phyloP scores from a whole-genome alignment of 1,140 invertebrate genomes.

The Lepidurus apus region DNA sequence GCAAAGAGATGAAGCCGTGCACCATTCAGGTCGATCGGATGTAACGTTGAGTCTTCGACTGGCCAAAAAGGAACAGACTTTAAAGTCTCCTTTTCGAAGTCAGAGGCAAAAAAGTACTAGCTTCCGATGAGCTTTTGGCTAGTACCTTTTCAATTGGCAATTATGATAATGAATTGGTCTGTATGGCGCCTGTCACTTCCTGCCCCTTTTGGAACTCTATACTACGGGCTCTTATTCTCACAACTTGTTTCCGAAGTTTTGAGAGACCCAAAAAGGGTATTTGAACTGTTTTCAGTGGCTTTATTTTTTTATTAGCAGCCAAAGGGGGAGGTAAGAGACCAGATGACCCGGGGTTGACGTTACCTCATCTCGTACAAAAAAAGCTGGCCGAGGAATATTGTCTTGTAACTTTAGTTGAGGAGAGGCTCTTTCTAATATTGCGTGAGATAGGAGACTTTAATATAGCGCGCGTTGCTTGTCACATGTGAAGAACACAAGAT shows the following conservation, averaged over 20 bases:
- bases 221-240: neutral
- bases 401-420: neutral
- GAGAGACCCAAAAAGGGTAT: too few species aligned
- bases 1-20: neutral
- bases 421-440: neutral
- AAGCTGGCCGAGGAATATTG: too few species aligned
- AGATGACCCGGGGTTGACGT: too few species aligned
- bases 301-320: too few species aligned
- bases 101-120: neutral
- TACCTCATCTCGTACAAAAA: too few species aligned
- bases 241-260: too few species aligned
- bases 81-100: neutral
- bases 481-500: neutral
- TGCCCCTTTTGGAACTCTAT: neutral
- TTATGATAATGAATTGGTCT: constrained; percentile 22
- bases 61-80: neutral
- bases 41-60: too few species aligned
- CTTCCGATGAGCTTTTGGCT: neutral
- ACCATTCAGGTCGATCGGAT: too few species aligned
- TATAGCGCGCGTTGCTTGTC: neutral
- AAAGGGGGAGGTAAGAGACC: too few species aligned
- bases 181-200: constrained; percentile 16
- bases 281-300: too few species aligned
- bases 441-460: constrained; percentile 6
- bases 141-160: constrained; percentile 9